Conservation (phyloP, 2,888 invertebrate species). For the Unio pictorum region DNA sequence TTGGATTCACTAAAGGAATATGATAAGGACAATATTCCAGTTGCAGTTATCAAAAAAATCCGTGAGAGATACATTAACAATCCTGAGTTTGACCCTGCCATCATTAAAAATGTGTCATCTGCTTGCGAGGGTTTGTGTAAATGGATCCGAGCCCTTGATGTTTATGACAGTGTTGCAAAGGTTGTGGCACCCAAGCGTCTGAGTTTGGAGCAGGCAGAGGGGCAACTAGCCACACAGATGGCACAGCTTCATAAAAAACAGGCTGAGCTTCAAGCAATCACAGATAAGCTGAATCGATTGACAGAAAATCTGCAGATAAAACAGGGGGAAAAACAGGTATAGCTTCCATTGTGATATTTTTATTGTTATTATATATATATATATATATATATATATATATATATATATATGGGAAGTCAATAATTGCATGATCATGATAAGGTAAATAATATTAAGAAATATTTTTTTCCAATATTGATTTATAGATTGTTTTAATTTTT, state of each 20-base stretch:
- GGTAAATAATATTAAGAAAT: no score
- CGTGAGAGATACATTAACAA: constrained; percentile 65
- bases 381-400: no score
- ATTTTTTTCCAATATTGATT: not conserved
- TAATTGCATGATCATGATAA: no score
- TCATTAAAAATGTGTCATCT: constrained; percentile 69
- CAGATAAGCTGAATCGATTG: constrained; percentile 64
- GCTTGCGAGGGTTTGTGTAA: constrained; percentile 71
- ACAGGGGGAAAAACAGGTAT: constrained; percentile 66
- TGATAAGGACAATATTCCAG: constrained; percentile 70
- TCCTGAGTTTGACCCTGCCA: constrained; percentile 68
- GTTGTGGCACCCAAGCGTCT: constrained; percentile 69
- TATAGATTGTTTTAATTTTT: not conserved
- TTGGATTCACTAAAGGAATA: constrained; percentile 68
- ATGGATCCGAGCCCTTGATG: constrained; percentile 70
- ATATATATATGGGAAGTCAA: no score
- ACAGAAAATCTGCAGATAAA: constrained; percentile 64
- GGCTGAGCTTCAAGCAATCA: constrained; percentile 65
- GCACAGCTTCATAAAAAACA: constrained; percentile 63
- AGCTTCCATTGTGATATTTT: not conserved
- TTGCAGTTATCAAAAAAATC: constrained; percentile 65
- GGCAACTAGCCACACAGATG: constrained; percentile 62
- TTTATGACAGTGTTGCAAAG: constrained; percentile 70
- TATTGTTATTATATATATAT: not conserved
- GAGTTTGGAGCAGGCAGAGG: constrained; percentile 64